A percentile compares a stretch with the other conserved stretches of the same genome.
Evolutionary conservation across 2,888 invertebrate species (phyloP).

Genomic region (Acanthacorydalis orientalis): DNA sequence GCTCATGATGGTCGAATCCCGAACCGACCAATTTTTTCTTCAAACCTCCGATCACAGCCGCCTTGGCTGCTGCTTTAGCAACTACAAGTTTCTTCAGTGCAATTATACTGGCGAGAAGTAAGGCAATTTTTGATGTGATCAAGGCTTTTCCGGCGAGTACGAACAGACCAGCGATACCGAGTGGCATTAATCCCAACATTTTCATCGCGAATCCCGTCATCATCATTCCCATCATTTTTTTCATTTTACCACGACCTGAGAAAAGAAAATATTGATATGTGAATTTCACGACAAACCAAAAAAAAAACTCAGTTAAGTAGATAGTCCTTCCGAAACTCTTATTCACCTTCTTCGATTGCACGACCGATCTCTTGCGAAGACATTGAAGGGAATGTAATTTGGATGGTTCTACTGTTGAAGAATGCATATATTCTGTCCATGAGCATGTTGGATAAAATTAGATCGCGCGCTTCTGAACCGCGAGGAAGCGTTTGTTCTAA

Average conservation of each 20-base stretch:
- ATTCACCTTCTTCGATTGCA: constrained; percentile 58
- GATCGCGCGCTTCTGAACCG: constrained; percentile 46
- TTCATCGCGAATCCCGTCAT: constrained; percentile 79
- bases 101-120: constrained; percentile 65
- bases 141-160: constrained; percentile 73
- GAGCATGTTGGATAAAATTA: constrained; percentile 47
- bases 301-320: background rate
- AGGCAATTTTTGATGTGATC: constrained; percentile 61
- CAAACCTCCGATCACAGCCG: constrained; percentile 23
- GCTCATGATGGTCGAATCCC: constrained; percentile 20
- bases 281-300: constrained; percentile 7
- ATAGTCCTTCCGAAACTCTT: background rate
- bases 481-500: constrained; percentile 52
- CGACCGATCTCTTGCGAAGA: constrained; percentile 48
- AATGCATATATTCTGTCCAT: constrained; percentile 54
- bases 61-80: constrained; percentile 36
- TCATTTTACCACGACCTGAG: constrained; percentile 69
- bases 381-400: constrained; percentile 58
- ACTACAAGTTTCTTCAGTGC: constrained; percentile 65
- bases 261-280: constrained; percentile 9
- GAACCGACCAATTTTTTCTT: constrained; percentile 28
- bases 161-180: constrained; percentile 67
- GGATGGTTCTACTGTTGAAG: constrained; percentile 57
- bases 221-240: constrained; percentile 84
- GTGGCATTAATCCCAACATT: constrained; percentile 62